Base-by-base conservation (phyloP, 1,140 invertebrate species). In the Onthophagus taurus region DNA sequence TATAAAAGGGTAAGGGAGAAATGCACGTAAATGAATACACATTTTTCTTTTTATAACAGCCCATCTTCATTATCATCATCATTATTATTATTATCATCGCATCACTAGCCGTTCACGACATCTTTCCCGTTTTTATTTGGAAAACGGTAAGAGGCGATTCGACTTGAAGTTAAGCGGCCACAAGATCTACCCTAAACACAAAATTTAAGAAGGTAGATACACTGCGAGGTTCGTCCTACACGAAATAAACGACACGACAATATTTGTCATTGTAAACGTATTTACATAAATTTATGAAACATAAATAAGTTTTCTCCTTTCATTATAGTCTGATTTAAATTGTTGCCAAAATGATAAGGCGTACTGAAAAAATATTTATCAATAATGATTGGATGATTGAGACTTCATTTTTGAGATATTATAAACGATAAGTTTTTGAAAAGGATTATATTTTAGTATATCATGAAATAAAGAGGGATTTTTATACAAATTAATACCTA, bases 191-290 rank as follows among this genome's bases (percentile, higher is more conserved):
- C 34, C n/a, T n/a, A n/a, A 44, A 29, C 46, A 47, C 23, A 48
- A 51, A 47, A 14, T 47, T 48, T 36, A 23, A 47, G 49, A 33
- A 24, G 44, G 45, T 44, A 50, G 43, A 52, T 47, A 48, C n/a
- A n/a, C 48, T 59, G 60, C 59, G 60, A 63, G 59, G 58, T 63
- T 47, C 31, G 53, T 45, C 55, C 55, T 58, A 60, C 59, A n/a
- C n/a, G n/a, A n/a, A n/a, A n/a, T n/a, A n/a, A n/a, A n/a, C n/a
- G n/a, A n/a, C n/a, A n/a, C n/a, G n/a, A n/a, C n/a, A n/a, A n/a
- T n/a, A n/a, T n/a, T n/a, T n/a, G n/a, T n/a, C n/a, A n/a, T n/a
- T 45, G 23, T 29, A 9, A 37, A 21, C 33, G 39, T 26, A 45
- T 21, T 33, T 39, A 45, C 18, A 36, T 16, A 45, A 31, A 29